These are phyloP conservation scores for Sus cebifrons DNA, from an alignment of 2,797 vertebrate species.

Conservation along the genomic window DNA sequence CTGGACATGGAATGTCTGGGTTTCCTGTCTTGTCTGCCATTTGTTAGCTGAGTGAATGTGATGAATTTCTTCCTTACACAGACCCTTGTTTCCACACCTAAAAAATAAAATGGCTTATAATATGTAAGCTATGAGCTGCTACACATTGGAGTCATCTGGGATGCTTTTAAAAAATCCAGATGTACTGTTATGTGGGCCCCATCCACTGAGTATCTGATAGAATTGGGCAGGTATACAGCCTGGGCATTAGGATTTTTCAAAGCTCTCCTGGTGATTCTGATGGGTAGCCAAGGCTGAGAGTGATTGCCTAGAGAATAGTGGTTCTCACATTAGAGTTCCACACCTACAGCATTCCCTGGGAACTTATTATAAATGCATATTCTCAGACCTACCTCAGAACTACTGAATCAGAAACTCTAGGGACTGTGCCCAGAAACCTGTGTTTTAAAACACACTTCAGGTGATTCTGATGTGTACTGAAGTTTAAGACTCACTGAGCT, in stretches of 20 bases:
- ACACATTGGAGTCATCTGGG: neutral
- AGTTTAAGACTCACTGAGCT: neutral
- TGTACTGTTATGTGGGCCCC: neutral
- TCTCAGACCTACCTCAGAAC: neutral
- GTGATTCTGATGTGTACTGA: neutral
- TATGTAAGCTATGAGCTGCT: neutral
- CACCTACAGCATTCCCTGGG: neutral
- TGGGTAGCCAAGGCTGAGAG: neutral
- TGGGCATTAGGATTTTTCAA: neutral
- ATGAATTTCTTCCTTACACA: neutral
- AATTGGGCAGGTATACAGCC: neutral
- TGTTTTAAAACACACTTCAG: neutral
- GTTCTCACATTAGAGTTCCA: neutral
- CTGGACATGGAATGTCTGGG: neutral
- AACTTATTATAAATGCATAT: slow-evolving; percentile 11
- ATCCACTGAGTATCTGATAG: neutral
- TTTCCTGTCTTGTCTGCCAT: neutral
- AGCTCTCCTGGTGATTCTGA: neutral
- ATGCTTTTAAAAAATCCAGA: neutral
- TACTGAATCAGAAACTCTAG: neutral
- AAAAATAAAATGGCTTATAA: neutral
- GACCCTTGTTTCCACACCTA: neutral
- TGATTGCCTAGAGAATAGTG: neutral
- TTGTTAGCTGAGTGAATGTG: slow-evolving; percentile 11
- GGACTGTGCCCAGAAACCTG: neutral